Evolutionary conservation across 2,113 vertebrate species (phyloP).

Genomic region (Illadopsis cleaveri): DNA sequence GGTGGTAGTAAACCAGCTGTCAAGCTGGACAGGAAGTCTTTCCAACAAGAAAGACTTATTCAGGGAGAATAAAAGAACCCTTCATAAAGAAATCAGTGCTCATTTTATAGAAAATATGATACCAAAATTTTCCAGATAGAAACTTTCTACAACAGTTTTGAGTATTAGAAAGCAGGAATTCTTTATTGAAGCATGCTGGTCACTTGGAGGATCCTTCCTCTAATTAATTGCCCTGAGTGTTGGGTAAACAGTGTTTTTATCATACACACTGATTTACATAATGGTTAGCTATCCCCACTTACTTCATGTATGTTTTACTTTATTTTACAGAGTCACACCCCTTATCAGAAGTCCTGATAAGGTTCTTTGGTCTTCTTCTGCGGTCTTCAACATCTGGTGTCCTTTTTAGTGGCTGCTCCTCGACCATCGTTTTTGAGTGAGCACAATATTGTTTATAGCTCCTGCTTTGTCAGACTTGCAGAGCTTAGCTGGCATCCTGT

Average conservation of each 20-base stretch:
- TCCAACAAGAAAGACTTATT: not conserved
- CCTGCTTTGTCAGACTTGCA: not conserved
- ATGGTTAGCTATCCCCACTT: fast-evolving
- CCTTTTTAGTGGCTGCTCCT: not conserved
- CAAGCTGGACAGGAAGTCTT: not conserved
- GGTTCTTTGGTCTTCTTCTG: not conserved
- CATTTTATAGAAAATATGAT: not conserved
- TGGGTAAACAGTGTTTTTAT: not conserved
- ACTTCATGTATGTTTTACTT: not conserved
- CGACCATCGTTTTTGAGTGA: fast-evolving
- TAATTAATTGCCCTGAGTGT: not conserved
- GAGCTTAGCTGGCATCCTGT: not conserved
- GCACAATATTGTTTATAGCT: fast-evolving
- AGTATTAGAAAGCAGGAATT: not conserved
- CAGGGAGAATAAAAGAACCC: not conserved
- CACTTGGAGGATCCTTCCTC: not conserved
- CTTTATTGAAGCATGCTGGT: not conserved
- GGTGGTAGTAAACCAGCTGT: not conserved
- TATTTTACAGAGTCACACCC: not conserved
- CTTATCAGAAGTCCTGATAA: not conserved
- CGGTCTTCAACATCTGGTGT: not conserved
- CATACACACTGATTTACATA: not conserved
- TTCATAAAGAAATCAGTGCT: not conserved
- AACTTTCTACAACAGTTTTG: not conserved
- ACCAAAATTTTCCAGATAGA: not conserved